Evolutionary conservation across 2,888 invertebrate species (phyloP), one percentile per base, ranked within the genome.

Genomic region (Eubasilissa splendida): DNA sequence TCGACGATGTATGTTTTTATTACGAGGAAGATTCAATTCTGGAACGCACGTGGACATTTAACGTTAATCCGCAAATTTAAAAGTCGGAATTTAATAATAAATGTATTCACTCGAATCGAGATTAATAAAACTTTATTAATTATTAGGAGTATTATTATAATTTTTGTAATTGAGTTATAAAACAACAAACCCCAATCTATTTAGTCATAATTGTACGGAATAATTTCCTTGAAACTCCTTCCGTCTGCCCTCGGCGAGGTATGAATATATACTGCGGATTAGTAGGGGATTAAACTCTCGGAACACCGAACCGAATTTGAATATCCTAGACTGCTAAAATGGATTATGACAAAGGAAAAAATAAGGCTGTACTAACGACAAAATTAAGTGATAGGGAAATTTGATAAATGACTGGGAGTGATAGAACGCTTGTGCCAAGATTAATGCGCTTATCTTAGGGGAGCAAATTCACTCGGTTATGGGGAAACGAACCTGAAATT

Each of bases 201-300:
- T 54, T 70, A 22, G 12, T 70, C 70, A 70, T 70, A 70, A 70
- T 54, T 54, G 70, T 70, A 53, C 31, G 54, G 53, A 70, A 70
- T 70, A 70, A 70, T 70, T 70, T 31, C 53, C 70, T 70, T 54
- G 53, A 70, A 54, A 54, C 70, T 54, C 63, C 71, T 59, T 53
- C 50, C 42, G 59, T 73, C 42, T 71, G 59, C 71, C 66, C 58
- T 63, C 54, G 50, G 54, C 76, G 71, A 76, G 78, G 79, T 74
- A 80, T 83, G 82, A 83, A 83, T 83, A 83, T 83, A 83, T 80
- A 83, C 79, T 76, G 79, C 76, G 77, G 82, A 83, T 83, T 83
- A 83, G 79, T 76, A 73, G 74, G 76, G 80, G 82, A 83, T 83
- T 83, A 80, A 70, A 53, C 70, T 22, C 75, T 66, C 80, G 60